phyloP scores from a whole-genome alignment of 2,888 invertebrate species.

The Cremastinae sp. region DNA sequence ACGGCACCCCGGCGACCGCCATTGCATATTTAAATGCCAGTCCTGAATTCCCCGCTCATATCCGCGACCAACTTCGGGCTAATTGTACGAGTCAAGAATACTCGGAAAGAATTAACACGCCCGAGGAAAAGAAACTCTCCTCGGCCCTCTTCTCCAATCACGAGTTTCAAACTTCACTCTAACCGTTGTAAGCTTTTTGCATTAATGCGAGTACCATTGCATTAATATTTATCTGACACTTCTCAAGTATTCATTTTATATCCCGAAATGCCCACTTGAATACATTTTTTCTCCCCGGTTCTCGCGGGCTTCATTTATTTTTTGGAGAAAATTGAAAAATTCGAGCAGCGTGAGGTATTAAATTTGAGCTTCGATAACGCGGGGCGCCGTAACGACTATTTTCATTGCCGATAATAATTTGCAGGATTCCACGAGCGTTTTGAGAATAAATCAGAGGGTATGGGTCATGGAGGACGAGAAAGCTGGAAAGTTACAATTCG shows the following conservation, averaged over 20 bases:
- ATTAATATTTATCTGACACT: background rate
- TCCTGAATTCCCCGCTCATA: constrained; percentile 69
- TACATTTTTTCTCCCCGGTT: background rate
- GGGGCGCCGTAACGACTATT: constrained; percentile 15
- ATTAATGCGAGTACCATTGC: background rate
- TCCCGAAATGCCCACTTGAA: background rate
- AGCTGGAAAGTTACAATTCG: constrained; percentile 41
- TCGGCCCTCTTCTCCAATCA: constrained; percentile 31
- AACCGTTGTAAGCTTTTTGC: constrained; percentile 13
- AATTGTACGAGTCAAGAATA: constrained; percentile 71
- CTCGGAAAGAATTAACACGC: constrained; percentile 64
- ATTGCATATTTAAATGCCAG: constrained; percentile 74
- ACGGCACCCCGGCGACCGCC: constrained; percentile 67
- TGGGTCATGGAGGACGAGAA: constrained; percentile 17
- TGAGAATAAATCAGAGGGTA: constrained; percentile 35
- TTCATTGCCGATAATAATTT: constrained; percentile 31
- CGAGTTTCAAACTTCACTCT: constrained; percentile 17
- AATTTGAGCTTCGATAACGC: constrained; percentile 3
- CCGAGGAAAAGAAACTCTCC: constrained; percentile 47
- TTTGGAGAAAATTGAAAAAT: constrained; percentile 3
- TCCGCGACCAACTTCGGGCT: constrained; percentile 63
- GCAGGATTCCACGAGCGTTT: constrained; percentile 41
- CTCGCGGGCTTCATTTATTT: background rate
- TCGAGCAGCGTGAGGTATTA: constrained; percentile 10
- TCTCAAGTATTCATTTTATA: background rate